A percentile compares a stretch with the other conserved stretches of the same genome.
Evolutionary conservation across 1,140 invertebrate genomes (phyloP).

Genomic region (Coboldia fuscipes): DNA sequence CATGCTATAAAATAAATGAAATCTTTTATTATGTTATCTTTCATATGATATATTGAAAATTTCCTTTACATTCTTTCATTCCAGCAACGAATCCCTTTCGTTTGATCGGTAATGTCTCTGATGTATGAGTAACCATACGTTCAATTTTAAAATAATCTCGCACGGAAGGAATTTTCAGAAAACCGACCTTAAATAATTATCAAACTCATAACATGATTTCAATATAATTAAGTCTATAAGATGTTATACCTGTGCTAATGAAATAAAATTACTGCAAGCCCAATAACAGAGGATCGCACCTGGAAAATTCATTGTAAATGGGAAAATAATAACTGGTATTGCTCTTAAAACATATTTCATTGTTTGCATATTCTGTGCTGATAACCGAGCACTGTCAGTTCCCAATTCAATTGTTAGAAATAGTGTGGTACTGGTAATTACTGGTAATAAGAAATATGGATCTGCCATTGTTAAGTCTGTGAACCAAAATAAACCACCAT

Average conservation of each 20-base stretch:
- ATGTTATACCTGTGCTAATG: conserved; percentile 39
- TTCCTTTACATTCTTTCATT: conserved; percentile 58
- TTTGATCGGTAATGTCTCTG: conserved; percentile 32
- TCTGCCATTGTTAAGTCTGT: conserved; percentile 75
- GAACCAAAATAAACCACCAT: conserved; percentile 87
- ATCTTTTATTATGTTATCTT: background rate
- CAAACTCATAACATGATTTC: background rate
- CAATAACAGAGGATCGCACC: conserved; percentile 78
- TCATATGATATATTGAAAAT: background rate
- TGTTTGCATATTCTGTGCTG: conserved; percentile 34
- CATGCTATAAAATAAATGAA: conserved; percentile 32
- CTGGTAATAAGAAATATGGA: conserved; percentile 71
- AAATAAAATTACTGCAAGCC: conserved; percentile 74
- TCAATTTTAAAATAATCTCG: conserved; percentile 63
- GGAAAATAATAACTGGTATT: conserved; percentile 62
- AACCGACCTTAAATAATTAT: conserved; percentile 22
- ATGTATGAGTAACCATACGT: conserved; percentile 28
- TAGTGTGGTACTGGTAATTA: conserved; percentile 63
- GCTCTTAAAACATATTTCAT: conserved; percentile 53
- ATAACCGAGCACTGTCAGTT: conserved; percentile 45
- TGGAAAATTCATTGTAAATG: conserved; percentile 76
- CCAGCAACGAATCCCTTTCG: conserved; percentile 57
- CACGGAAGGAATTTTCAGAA: conserved; percentile 56
- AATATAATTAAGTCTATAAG: background rate
- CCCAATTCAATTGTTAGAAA: conserved; percentile 65